phyloP scores from a whole-genome alignment of 2,797 vertebrate genomes.

The Enteromius radiatus region DNA sequence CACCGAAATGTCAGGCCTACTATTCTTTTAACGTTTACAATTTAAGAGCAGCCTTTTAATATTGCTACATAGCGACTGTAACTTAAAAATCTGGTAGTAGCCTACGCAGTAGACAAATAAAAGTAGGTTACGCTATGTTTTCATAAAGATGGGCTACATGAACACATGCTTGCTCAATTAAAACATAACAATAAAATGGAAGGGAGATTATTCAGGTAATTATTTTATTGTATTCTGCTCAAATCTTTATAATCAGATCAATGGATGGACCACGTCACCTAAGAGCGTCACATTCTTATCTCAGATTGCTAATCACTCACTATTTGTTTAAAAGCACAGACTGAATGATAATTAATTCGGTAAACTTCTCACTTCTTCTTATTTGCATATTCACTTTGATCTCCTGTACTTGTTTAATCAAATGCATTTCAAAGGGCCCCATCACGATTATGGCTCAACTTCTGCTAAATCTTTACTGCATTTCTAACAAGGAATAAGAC shows the following conservation, averaged over 20 bases:
- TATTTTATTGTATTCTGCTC: background rate
- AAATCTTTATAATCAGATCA: slow-evolving; percentile 45
- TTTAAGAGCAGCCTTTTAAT: background rate
- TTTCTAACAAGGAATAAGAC: background rate
- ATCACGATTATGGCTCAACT: slow-evolving; percentile 62
- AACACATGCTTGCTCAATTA: background rate
- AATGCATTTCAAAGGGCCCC: slow-evolving; percentile 68
- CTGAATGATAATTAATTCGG: slow-evolving; percentile 70
- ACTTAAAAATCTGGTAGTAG: too few relatives aligned
- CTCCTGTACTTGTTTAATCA: slow-evolving; percentile 63
- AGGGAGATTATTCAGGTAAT: background rate
- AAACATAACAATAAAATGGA: background rate
- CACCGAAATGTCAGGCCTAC: slow-evolving; percentile 29
- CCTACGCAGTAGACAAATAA: background rate
- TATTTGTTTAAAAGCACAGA: slow-evolving; percentile 67
- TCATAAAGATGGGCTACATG: background rate
- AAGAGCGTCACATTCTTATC: slow-evolving; percentile 56
- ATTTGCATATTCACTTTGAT: slow-evolving; percentile 72
- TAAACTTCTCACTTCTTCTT: slow-evolving; percentile 63
- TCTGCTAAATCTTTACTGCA: slow-evolving; percentile 33
- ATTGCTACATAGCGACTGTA: background rate
- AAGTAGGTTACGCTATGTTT: background rate
- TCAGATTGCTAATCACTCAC: slow-evolving; percentile 63
- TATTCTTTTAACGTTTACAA: background rate
- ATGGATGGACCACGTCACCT: background rate